Percentiles rank a stretch among this genome's conserved stretches.
These are phyloP conservation scores for Drosophila murphyi DNA, from an alignment of 1,140 invertebrate species.

Conservation along the genomic window DNA sequence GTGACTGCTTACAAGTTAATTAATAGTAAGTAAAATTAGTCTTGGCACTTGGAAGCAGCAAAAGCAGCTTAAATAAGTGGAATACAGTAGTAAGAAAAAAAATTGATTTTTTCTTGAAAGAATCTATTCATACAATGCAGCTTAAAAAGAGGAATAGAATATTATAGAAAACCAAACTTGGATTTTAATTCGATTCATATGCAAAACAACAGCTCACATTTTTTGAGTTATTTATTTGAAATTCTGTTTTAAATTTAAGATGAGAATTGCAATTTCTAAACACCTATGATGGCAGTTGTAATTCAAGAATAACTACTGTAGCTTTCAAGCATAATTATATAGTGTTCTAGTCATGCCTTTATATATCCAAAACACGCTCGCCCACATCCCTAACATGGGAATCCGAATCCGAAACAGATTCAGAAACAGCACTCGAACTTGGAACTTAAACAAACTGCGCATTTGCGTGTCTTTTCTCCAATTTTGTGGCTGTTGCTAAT, in stretches of 20 bases:
- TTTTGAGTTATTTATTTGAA: too few species aligned
- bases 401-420: neutral
- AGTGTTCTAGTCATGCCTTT: slow-evolving; percentile 7
- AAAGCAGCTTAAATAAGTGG: neutral
- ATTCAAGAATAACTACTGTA: too few species aligned
- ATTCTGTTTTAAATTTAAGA: too few species aligned
- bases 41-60: neutral
- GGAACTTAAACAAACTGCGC: slow-evolving; percentile 37
- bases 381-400: slow-evolving; percentile 4
- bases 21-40: neutral
- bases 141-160: too few species aligned
- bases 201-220: too few species aligned
- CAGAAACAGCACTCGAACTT: slow-evolving; percentile 10
- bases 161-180: too few species aligned
- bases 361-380: slow-evolving; percentile 6
- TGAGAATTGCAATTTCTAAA: too few species aligned
- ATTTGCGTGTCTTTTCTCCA: slow-evolving; percentile 34
- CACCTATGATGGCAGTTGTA: too few species aligned
- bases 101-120: too few species aligned
- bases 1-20: slow-evolving; percentile 1
- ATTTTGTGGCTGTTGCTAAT: slow-evolving; percentile 16
- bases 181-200: too few species aligned
- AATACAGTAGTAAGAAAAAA: neutral
- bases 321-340: neutral
- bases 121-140: too few species aligned